Evolutionary conservation across 1,140 invertebrate genomes (phyloP).

Genomic region (Ceratina calcarata): DNA sequence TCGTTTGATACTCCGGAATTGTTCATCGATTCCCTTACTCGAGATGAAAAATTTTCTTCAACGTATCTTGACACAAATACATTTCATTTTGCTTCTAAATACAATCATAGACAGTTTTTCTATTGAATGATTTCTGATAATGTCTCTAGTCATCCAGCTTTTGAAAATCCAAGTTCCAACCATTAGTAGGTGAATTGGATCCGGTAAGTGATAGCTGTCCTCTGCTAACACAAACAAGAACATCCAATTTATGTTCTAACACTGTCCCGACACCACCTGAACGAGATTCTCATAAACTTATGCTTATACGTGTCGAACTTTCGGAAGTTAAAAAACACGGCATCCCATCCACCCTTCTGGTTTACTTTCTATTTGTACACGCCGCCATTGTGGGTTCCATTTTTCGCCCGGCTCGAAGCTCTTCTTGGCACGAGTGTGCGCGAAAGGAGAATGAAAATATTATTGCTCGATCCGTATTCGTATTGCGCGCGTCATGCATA

Average conservation of each 20-base stretch:
- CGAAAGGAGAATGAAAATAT: conserved; percentile 69
- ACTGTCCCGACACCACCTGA: not conserved
- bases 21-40: too few species aligned
- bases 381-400: conserved; percentile 25
- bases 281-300: too few species aligned
- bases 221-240: too few species aligned
- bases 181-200: too few species aligned
- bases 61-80: too few species aligned
- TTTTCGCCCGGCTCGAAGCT: conserved; percentile 5
- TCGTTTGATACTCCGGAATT: not conserved
- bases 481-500: conserved; percentile 65
- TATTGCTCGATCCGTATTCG: conserved; percentile 62
- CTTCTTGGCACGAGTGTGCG: conserved; percentile 39
- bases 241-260: not conserved
- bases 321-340: conserved; percentile 12
- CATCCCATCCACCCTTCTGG: not conserved
- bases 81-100: too few species aligned
- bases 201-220: too few species aligned
- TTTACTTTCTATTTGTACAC: conserved; percentile 49
- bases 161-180: too few species aligned
- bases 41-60: too few species aligned
- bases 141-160: too few species aligned
- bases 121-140: too few species aligned
- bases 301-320: not conserved
- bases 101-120: too few species aligned